phyloP scores from a whole-genome alignment of 37 sponge, comb jelly and placozoan species.

The Eunapius fragilis region DNA sequence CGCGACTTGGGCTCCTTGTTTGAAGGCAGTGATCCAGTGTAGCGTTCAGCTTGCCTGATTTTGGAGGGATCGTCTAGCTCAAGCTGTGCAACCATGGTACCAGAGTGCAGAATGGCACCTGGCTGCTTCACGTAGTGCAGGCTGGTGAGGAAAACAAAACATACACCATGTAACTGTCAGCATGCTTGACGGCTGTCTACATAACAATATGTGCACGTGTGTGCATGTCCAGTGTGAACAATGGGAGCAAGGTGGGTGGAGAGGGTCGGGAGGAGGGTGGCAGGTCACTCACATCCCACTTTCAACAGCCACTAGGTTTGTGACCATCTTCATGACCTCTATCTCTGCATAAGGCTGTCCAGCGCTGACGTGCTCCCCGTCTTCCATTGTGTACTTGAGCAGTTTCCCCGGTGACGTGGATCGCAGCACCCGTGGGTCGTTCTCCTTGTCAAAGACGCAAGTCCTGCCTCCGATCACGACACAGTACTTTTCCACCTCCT shows the following conservation, averaged over 20 bases:
- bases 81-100: constrained; percentile 81
- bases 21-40: constrained; percentile 58
- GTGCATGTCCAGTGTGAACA: too few species aligned
- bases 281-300: background rate
- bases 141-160: too few species aligned
- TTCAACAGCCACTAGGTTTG: constrained; percentile 59
- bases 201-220: background rate
- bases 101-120: constrained; percentile 91
- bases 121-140: constrained; percentile 76
- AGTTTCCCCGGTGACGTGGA: constrained; percentile 94
- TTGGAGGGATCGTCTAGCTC: constrained; percentile 91
- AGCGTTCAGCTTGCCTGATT: constrained; percentile 55
- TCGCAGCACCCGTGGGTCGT: constrained; percentile 86
- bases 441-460: constrained; percentile 96
- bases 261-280: background rate
- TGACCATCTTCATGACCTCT: constrained; percentile 98
- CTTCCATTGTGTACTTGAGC: constrained; percentile 81
- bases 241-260: too few species aligned
- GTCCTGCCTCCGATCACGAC: constrained; percentile 89
- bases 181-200: too few species aligned
- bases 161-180: too few species aligned
- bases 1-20: constrained; percentile 2
- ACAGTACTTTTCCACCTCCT: constrained; percentile 82
- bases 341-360: constrained; percentile 89
- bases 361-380: constrained; percentile 82